phyloP scores from a whole-genome alignment of 2,888 invertebrate genomes.

The Tethea ocularis region DNA sequence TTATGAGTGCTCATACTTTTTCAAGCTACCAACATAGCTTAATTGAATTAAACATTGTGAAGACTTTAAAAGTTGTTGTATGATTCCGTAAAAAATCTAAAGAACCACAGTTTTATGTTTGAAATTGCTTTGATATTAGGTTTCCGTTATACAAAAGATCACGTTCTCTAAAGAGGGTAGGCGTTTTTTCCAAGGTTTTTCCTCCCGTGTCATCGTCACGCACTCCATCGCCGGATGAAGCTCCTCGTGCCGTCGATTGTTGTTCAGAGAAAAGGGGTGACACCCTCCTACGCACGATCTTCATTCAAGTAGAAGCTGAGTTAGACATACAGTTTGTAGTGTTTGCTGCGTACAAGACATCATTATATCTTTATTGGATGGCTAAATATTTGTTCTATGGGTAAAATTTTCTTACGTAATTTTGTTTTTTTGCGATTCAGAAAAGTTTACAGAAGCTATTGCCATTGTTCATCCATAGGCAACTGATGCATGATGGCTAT shows the following conservation, averaged over 20 bases:
- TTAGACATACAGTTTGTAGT: constrained; percentile 37
- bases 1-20: neutral
- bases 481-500: too few relatives aligned
- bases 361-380: constrained; percentile 1
- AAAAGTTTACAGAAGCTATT: too few relatives aligned
- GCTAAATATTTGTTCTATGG: neutral
- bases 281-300: constrained; percentile 74
- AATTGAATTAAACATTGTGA: too few relatives aligned
- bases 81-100: too few relatives aligned
- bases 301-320: constrained; percentile 71
- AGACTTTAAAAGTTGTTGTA: too few relatives aligned
- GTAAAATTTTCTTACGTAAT: neutral
- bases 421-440: neutral
- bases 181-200: constrained; percentile 41
- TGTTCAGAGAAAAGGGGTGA: constrained; percentile 70
- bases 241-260: constrained; percentile 63
- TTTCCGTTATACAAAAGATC: constrained; percentile 25
- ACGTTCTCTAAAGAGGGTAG: constrained; percentile 12
- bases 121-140: constrained; percentile 15
- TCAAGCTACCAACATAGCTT: too few relatives aligned
- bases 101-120: neutral
- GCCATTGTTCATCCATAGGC: too few relatives aligned
- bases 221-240: constrained; percentile 59
- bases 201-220: constrained; percentile 47
- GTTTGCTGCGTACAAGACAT: constrained; percentile 12